Conservation (phyloP, 2,797 vertebrate species). For the Diglossa cyanea region DNA sequence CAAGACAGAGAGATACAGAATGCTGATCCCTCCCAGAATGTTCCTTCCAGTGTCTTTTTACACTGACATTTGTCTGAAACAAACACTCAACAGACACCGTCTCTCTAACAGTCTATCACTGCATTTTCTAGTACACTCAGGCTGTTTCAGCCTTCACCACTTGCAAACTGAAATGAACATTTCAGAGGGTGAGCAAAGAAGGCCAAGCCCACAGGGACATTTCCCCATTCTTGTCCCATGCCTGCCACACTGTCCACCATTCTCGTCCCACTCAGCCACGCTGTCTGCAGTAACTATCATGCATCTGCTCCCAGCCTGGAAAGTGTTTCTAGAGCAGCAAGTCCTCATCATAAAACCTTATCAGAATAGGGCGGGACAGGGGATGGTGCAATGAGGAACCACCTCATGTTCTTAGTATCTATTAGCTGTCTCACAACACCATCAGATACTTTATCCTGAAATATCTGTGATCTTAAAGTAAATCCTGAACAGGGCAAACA, state of each 20-base stretch:
- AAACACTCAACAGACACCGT: not conserved
- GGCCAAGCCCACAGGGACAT: not conserved
- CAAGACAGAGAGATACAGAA: not conserved
- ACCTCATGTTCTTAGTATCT: not conserved
- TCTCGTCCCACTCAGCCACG: not conserved
- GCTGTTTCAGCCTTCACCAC: not conserved
- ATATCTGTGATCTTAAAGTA: not conserved
- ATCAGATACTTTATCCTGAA: not conserved
- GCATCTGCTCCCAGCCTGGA: not conserved
- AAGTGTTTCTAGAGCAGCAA: not conserved
- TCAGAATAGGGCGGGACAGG: not conserved
- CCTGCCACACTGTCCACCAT: not conserved
- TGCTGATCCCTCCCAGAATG: not conserved
- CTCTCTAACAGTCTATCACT: not conserved
- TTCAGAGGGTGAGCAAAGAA: not conserved
- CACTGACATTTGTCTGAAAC: not conserved
- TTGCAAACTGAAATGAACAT: not conserved
- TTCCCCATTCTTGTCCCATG: not conserved
- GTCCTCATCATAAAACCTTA: not conserved
- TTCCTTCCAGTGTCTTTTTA: not conserved
- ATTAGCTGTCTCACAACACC: not conserved
- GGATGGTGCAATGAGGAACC: not conserved
- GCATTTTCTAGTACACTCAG: not conserved
- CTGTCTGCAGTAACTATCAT: not conserved
- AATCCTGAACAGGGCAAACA: not conserved